phyloP scores from a whole-genome alignment of 2,797 vertebrate genomes.

The Spinus pinus region DNA sequence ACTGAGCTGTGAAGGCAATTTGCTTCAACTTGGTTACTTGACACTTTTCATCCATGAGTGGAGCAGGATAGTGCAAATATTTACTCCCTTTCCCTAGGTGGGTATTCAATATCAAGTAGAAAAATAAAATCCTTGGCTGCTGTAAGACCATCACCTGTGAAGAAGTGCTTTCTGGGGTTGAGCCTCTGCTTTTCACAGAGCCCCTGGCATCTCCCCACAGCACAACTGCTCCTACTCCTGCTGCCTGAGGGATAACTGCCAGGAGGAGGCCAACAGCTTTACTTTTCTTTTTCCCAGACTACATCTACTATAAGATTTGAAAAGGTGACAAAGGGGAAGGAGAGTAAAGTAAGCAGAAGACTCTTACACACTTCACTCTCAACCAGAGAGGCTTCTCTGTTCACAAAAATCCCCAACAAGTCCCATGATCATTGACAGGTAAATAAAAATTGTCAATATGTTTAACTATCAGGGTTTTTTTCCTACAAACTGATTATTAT shows the following conservation, averaged over 20 bases:
- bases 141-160: accelerated
- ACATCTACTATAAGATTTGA: not conserved
- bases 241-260: not conserved
- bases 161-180: not conserved
- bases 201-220: not conserved
- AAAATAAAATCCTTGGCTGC: not conserved
- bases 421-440: not conserved
- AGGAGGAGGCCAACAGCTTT: not conserved
- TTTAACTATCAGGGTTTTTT: not conserved
- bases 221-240: not conserved
- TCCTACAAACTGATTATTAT: not conserved
- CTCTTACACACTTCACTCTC: not conserved
- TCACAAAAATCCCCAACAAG: not conserved
- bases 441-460: not conserved
- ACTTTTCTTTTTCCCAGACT: not conserved
- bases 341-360: not conserved
- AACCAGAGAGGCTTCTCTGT: not conserved
- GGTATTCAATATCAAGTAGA: not conserved
- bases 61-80: not conserved
- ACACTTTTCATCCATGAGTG: not conserved
- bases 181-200: not conserved
- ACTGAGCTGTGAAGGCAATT: not conserved
- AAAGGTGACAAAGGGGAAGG: not conserved
- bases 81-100: not conserved
- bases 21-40: not conserved